phyloP scores from a whole-genome alignment of 2,797 vertebrate genomes.

The Kryptolebias ocellatus region DNA sequence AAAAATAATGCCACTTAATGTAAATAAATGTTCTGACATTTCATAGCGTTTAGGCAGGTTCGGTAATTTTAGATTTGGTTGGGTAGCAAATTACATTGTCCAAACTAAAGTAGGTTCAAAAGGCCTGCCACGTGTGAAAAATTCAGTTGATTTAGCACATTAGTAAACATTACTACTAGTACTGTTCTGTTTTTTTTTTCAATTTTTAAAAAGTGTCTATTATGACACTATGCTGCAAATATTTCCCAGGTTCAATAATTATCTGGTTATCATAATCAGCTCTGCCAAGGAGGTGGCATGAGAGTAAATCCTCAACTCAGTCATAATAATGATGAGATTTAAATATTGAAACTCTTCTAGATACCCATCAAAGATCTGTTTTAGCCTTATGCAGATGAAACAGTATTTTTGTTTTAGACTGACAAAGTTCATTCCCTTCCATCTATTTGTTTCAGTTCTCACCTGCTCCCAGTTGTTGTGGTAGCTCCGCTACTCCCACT shows the following conservation, averaged over 20 bases:
- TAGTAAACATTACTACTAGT: no score
- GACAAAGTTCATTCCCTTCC: neutral
- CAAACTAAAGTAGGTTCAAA: no score
- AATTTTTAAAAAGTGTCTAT: no score
- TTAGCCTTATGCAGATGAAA: neutral
- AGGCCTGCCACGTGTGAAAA: no score
- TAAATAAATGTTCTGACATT: no score
- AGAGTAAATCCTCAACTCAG: constrained; percentile 15
- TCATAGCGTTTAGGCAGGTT: no score
- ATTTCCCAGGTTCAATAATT: constrained; percentile 13
- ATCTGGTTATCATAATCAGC: constrained; percentile 36
- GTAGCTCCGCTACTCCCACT: constrained; percentile 74
- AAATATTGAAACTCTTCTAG: neutral
- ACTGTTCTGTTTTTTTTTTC: no score
- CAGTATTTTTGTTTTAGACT: neutral
- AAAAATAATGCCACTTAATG: no score
- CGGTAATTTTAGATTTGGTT: no score
- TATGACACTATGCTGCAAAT: no score
- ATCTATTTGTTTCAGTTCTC: constrained; percentile 43
- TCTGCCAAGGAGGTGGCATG: constrained; percentile 7
- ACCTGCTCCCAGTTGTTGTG: constrained; percentile 64
- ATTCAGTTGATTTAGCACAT: no score
- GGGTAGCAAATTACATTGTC: no score
- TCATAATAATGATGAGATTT: neutral
- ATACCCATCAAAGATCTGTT: neutral